A percentile compares a stretch with the other conserved stretches of the same genome.
Evolutionary conservation across 2,888 invertebrate species (phyloP).

Genomic region (Schizotus pectinicornis): DNA sequence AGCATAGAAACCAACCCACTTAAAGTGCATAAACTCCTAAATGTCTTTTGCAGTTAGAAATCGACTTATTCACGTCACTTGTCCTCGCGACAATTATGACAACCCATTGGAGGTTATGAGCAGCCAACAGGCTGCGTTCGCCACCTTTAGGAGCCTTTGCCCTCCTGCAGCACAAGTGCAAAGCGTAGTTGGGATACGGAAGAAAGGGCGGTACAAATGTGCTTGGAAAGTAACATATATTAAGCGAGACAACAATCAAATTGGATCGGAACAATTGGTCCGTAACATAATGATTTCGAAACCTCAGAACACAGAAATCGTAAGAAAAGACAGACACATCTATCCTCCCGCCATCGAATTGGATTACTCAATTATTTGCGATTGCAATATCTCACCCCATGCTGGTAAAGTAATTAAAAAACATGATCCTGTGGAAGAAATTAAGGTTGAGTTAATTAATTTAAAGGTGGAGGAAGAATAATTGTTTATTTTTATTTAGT

Average conservation of each 20-base stretch:
- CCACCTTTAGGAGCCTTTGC: conserved; percentile 15
- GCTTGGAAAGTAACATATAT: conserved; percentile 16
- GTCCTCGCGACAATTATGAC: no score
- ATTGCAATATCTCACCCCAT: no score
- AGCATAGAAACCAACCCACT: conserved; percentile 6
- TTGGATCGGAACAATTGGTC: conserved; percentile 21
- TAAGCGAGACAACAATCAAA: conserved; percentile 18
- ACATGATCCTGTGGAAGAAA: no score
- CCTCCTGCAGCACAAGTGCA: conserved; percentile 13
- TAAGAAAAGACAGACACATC: no score
- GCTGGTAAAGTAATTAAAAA: no score
- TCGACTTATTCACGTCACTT: conserved; percentile 10
- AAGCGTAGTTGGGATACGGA: conserved; percentile 18
- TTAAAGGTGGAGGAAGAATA: conserved; percentile 7
- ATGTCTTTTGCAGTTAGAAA: conserved; percentile 6
- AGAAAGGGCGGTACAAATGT: conserved; percentile 18
- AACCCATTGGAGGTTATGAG: no score
- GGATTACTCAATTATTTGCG: no score
- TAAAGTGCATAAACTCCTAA: conserved; percentile 5
- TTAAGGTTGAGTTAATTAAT: conserved; percentile 4
- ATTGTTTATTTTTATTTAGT: conserved; percentile 20
- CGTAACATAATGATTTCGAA: no score
- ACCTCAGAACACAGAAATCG: no score
- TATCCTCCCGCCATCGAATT: no score
- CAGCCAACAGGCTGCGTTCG: no score